Evolutionary conservation across 1,140 invertebrate species (phyloP), one percentile per base, ranked within the genome.

Genomic region (Drosophila pectinifera): DNA sequence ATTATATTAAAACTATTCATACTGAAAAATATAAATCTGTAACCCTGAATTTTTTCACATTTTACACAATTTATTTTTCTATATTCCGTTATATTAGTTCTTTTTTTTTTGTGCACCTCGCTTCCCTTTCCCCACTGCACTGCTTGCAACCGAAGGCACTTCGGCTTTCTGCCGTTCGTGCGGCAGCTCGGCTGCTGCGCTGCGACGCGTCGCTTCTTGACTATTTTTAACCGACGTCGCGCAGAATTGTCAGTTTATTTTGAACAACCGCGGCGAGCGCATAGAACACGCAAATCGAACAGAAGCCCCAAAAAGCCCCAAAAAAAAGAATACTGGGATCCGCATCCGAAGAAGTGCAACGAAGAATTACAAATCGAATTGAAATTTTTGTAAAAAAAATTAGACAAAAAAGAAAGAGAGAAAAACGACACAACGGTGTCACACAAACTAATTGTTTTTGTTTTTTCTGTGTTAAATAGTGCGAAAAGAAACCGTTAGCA

Each of bases 191-290:
- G 70, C 59, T 51, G 58, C 58, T 63, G 49, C 49, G 34, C 26
- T 28, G 61, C 51, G 13, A 39, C 16, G 39, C 16, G 56, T 38
- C 42, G 56, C 64, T 67, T 49, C 73, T 80, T 56, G 55, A 80
- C 84, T 89, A 89, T 89, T 89, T 89, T 89, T 80, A 89, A 74
- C 76, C 58, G n/a, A 48, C 53, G 56, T 26, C 48, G 84, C 56
- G 67, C 43, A 84, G 73, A 89, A 89, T 74, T 73, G 80, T 89
- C 78, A 89, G 84, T 89, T 89, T 84, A 89, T 89, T 89, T 89
- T 89, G 80, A 89, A 73, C 84, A 80, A 70, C 57, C 84, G 84
- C 77, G 70, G 67, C 84, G 84, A 84, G 73, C 72, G 80, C 84
- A 89, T 70, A 89, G 80, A 88, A 88, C 49, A 54, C 82, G 78